These are phyloP conservation scores for Palaemon carinicauda DNA, from an alignment of 1,140 invertebrate species.

Conservation along the genomic window DNA sequence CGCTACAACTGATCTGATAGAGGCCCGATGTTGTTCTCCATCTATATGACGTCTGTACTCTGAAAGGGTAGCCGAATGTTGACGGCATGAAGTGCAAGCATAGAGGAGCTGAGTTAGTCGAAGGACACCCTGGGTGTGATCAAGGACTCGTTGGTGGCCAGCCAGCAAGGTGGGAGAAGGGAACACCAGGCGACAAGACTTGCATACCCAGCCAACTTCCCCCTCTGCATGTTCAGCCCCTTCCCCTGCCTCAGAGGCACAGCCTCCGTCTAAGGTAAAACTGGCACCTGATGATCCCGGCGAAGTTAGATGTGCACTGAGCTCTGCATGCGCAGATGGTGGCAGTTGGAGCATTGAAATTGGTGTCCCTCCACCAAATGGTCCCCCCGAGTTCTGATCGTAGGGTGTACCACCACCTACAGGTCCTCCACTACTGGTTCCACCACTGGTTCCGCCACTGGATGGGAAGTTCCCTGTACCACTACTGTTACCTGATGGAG, in stretches of 20 bases:
- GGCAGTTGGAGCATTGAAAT: slow-evolving; percentile 69
- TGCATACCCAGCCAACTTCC: slow-evolving; percentile 85
- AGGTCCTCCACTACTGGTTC: not conserved
- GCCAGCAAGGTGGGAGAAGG: slow-evolving; percentile 77
- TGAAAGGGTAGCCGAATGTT: slow-evolving; percentile 21
- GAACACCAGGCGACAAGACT: slow-evolving; percentile 84
- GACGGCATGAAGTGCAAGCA: slow-evolving; percentile 59
- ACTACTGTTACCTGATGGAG: slow-evolving; percentile 20
- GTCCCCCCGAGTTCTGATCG: slow-evolving; percentile 27
- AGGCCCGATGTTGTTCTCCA: slow-evolving; percentile 60
- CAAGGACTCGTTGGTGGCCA: slow-evolving; percentile 75
- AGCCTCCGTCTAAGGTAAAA: slow-evolving; percentile 67
- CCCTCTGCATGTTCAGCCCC: slow-evolving; percentile 71
- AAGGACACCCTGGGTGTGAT: slow-evolving; percentile 71
- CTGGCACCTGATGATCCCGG: slow-evolving; percentile 65
- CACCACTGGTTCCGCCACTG: not conserved
- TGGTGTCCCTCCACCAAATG: slow-evolving; percentile 63
- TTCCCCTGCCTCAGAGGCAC: slow-evolving; percentile 64
- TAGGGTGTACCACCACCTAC: not conserved
- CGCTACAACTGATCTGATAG: slow-evolving; percentile 62
- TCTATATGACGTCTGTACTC: slow-evolving; percentile 64
- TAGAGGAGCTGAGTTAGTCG: slow-evolving; percentile 70
- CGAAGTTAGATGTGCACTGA: slow-evolving; percentile 66
- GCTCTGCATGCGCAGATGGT: slow-evolving; percentile 66
- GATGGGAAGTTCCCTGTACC: not conserved